Conservation (phyloP, 1,140 invertebrate genomes). For the Akabosia matsudoensis region DNA sequence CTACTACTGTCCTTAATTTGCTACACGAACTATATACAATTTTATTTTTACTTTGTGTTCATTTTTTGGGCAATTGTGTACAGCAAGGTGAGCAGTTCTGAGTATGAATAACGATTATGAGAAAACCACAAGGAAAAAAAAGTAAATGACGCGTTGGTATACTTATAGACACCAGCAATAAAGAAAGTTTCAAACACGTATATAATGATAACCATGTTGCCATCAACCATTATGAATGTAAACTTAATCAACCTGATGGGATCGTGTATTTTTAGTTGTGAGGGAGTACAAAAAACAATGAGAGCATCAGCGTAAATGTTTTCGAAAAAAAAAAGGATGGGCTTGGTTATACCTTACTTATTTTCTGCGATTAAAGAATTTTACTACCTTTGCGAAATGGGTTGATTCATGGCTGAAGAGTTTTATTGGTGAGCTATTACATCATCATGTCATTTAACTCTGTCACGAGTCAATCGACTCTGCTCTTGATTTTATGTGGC, state of each 20-base stretch:
- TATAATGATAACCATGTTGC: not conserved
- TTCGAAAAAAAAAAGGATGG: not conserved
- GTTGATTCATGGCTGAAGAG: not conserved
- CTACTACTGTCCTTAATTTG: not conserved
- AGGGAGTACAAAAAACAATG: too few relatives aligned
- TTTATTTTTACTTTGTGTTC: too few relatives aligned
- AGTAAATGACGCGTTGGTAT: not conserved
- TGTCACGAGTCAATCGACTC: not conserved
- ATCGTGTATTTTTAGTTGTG: too few relatives aligned
- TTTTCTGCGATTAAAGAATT: too few relatives aligned
- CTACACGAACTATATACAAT: too few relatives aligned
- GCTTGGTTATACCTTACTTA: not conserved
- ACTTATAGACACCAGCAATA: not conserved
- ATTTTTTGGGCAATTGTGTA: too few relatives aligned
- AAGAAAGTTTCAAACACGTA: not conserved
- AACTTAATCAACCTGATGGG: not conserved
- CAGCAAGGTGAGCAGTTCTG: not conserved
- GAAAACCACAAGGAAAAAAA: not conserved
- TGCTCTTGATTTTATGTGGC: not conserved
- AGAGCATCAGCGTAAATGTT: not conserved
- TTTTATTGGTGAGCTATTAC: not conserved
- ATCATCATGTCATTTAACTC: constrained; percentile 3
- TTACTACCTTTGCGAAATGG: not conserved
- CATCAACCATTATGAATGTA: not conserved
- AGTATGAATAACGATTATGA: not conserved